phyloP scores from a whole-genome alignment of 1,140 invertebrate species.

The Pentalonia nigronervosa region DNA sequence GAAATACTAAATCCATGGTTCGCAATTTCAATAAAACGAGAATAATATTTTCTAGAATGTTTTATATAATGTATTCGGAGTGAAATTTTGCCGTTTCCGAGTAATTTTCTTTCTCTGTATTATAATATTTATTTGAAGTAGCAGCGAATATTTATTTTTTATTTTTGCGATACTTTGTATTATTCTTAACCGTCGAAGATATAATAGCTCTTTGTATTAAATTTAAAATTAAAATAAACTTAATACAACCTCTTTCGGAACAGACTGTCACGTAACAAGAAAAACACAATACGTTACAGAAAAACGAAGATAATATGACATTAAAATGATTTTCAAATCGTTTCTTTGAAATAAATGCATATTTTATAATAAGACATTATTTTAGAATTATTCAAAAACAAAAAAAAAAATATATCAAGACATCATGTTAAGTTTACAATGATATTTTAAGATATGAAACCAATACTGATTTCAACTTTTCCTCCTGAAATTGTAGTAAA shows the following conservation, averaged over 20 bases:
- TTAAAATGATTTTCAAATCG: not conserved
- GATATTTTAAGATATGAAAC: not conserved
- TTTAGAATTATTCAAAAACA: not conserved
- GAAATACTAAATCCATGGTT: not conserved
- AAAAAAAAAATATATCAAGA: not conserved
- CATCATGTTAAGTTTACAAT: not conserved
- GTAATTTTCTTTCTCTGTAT: not conserved
- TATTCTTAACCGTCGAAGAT: not conserved
- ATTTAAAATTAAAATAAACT: slow-evolving; percentile 12
- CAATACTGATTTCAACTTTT: not conserved
- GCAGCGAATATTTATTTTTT: not conserved
- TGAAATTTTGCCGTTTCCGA: not conserved
- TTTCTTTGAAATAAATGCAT: not conserved
- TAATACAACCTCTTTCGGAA: not conserved
- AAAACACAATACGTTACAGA: not conserved
- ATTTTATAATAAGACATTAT: not conserved
- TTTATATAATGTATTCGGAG: not conserved
- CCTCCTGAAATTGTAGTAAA: not conserved
- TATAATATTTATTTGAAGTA: slow-evolving; percentile 26
- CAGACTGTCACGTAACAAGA: not conserved
- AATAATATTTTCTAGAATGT: not conserved
- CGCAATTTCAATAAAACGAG: not conserved
- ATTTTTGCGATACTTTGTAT: not conserved
- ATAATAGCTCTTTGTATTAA: slow-evolving; percentile 11
- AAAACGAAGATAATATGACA: not conserved